Percentiles rank a stretch among this genome's conserved stretches.
Conservation (phyloP, 2,797 vertebrate species). For the Myiothlypis chrysogaster region DNA sequence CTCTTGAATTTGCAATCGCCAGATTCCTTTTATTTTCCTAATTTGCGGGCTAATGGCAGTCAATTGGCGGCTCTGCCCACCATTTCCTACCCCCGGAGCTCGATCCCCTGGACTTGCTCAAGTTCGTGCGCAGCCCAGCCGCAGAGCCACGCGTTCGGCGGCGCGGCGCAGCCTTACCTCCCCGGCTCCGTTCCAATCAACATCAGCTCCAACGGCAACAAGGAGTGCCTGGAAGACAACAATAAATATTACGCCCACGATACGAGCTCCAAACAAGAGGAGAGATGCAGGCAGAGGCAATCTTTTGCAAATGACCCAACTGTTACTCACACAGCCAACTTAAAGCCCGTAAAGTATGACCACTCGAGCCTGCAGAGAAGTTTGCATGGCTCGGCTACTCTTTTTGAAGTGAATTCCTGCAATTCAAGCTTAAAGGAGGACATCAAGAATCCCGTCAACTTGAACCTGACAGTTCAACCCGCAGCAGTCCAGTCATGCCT, state of each 20-base stretch:
- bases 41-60: slow-evolving; percentile 89
- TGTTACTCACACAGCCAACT: slow-evolving; percentile 65
- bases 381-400: slow-evolving; percentile 74
- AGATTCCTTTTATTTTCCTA: slow-evolving; percentile 91
- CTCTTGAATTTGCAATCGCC: slow-evolving; percentile 88
- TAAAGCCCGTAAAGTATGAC: slow-evolving; percentile 78
- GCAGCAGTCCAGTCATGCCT: slow-evolving; percentile 80
- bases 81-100: slow-evolving; percentile 84
- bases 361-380: slow-evolving; percentile 79
- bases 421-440: slow-evolving; percentile 75
- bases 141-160: slow-evolving; percentile 83
- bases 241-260: slow-evolving; percentile 81
- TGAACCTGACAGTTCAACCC: slow-evolving; percentile 80
- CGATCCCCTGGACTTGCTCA: slow-evolving; percentile 85
- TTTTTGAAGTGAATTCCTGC: slow-evolving; percentile 77
- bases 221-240: slow-evolving; percentile 81
- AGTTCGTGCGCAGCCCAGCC: slow-evolving; percentile 85
- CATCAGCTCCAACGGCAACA: slow-evolving; percentile 75
- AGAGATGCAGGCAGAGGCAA: slow-evolving; percentile 76
- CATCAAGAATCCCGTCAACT: slow-evolving; percentile 80
- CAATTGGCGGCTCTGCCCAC: slow-evolving; percentile 86
- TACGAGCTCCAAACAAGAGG: slow-evolving; percentile 76
- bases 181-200: slow-evolving; percentile 78
- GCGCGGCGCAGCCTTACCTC: slow-evolving; percentile 86
- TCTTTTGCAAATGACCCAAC: slow-evolving; percentile 77